phyloP scores from a whole-genome alignment of 2,797 vertebrate genomes.

The Cuniculus paca region DNA sequence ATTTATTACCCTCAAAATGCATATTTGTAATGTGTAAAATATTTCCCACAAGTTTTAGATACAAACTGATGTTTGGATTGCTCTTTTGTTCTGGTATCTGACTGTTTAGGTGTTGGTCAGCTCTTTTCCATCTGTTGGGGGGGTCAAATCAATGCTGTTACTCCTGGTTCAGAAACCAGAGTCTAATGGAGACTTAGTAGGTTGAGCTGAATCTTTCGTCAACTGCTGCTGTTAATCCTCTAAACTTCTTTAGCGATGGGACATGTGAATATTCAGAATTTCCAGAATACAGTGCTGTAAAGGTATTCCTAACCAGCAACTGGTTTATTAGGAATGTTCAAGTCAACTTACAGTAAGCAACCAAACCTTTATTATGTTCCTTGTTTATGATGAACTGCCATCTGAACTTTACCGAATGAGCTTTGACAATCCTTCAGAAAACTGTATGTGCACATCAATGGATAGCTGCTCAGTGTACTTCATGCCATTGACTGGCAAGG shows the following conservation, averaged over 20 bases:
- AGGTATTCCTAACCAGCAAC: not conserved
- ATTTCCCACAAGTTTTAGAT: not conserved
- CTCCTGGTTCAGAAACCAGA: not conserved
- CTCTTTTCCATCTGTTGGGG: not conserved
- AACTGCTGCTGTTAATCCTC: not conserved
- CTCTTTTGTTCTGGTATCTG: not conserved
- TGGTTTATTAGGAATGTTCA: not conserved
- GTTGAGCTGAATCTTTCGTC: not conserved
- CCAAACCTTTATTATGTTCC: not conserved
- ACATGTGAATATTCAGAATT: not conserved
- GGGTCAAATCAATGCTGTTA: not conserved
- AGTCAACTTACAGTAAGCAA: not conserved
- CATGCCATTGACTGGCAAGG: not conserved
- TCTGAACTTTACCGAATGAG: not conserved
- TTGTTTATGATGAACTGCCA: not conserved
- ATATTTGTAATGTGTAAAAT: not conserved
- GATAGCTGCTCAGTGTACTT: not conserved
- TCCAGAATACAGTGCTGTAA: not conserved
- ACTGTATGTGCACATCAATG: not conserved
- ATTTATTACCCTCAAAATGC: not conserved
- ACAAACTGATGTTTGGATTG: not conserved
- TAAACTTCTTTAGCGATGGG: not conserved
- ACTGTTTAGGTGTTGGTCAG: not conserved
- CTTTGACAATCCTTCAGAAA: slow-evolving; percentile 1
- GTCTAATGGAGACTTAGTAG: not conserved